Conservation (phyloP, 2,797 vertebrate species). For the Lateolabrax maculatus region DNA sequence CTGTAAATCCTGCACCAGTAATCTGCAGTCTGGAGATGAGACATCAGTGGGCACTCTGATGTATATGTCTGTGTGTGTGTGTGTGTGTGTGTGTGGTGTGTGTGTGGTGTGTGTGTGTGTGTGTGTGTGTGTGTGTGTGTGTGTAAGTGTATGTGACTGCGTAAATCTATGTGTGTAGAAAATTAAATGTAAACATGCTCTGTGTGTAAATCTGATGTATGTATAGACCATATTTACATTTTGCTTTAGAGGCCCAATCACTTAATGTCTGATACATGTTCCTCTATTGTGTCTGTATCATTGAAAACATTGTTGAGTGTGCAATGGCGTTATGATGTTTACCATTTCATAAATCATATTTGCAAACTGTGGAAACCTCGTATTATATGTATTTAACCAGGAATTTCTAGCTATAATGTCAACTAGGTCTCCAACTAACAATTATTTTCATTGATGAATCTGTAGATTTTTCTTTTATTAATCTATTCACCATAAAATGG, state of each 20-base stretch:
- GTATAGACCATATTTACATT: constrained; percentile 64
- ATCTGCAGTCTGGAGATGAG: constrained; percentile 80
- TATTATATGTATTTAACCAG: no score
- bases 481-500: not conserved
- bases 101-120: constrained; percentile 20
- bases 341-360: constrained; percentile 13
- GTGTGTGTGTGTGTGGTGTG: constrained; percentile 8
- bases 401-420: not conserved
- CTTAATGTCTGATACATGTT: constrained; percentile 4
- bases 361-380: constrained; percentile 24
- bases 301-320: not conserved
- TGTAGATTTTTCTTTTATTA: not conserved
- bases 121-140: constrained; percentile 14
- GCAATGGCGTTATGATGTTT: constrained; percentile 22
- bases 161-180: constrained; percentile 35
- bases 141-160: constrained; percentile 8
- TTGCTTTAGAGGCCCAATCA: not conserved
- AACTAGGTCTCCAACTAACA: not conserved
- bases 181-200: constrained; percentile 73
- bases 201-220: constrained; percentile 48
- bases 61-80: constrained; percentile 28
- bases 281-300: constrained; percentile 25
- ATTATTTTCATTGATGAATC: not conserved
- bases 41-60: constrained; percentile 58
- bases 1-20: constrained; percentile 78